A percentile compares a stretch with the other conserved stretches of the same genome.
phyloP scores from a whole-genome alignment of 1,140 invertebrate species.

The Bombus superbus region DNA sequence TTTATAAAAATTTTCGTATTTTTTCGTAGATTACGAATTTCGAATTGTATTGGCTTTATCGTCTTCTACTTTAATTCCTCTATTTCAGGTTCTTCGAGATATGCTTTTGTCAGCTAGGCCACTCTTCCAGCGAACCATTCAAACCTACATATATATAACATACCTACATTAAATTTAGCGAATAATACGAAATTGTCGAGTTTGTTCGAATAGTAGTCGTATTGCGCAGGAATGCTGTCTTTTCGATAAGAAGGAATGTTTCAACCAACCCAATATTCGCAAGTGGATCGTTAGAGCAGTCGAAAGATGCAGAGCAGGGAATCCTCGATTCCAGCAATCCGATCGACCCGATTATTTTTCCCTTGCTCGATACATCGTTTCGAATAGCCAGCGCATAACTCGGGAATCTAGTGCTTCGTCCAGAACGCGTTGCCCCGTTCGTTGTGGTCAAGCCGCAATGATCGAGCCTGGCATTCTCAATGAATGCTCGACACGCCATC shows the following conservation, averaged over 20 bases:
- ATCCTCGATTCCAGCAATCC: background rate
- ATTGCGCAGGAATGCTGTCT: background rate
- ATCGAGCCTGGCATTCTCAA: background rate
- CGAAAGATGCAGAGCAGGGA: background rate
- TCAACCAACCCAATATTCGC: background rate
- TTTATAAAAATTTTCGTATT: background rate
- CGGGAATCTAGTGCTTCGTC: no score
- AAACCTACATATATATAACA: no score
- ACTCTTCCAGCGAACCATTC: no score
- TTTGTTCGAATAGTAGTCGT: background rate
- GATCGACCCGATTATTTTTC: slow-evolving; percentile 1
- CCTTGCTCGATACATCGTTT: background rate
- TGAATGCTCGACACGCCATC: background rate
- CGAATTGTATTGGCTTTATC: no score
- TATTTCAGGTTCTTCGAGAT: no score
- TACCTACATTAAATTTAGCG: no score
- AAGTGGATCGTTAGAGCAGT: background rate
- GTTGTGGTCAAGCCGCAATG: background rate
- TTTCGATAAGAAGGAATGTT: background rate
- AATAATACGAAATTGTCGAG: background rate
- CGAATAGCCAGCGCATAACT: slow-evolving; percentile 1
- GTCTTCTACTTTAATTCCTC: no score
- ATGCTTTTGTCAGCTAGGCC: no score
- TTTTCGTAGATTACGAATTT: no score
- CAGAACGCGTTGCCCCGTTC: background rate